Percentiles rank a stretch among this genome's conserved stretches.
Evolutionary conservation across 2,113 vertebrate species (phyloP).

Genomic region (Morone chrysops): DNA sequence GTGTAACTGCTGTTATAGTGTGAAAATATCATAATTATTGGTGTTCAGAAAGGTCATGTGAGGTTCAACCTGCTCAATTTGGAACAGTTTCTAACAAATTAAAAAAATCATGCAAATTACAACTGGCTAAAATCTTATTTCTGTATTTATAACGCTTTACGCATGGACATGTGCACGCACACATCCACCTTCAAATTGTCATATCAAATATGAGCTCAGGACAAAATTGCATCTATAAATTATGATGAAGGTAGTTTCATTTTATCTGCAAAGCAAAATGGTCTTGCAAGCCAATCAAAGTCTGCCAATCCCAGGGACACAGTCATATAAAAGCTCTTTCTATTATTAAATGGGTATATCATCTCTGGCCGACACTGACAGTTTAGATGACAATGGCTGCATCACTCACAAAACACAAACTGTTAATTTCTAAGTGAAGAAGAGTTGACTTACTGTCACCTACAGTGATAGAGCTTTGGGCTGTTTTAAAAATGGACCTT

Average conservation of each 20-base stretch:
- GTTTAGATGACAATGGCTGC: slow-evolving; percentile 65
- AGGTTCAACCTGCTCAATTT: slow-evolving; percentile 19
- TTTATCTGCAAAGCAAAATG: slow-evolving; percentile 78
- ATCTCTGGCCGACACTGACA: slow-evolving; percentile 72
- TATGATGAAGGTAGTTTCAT: slow-evolving; percentile 77
- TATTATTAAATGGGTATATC: slow-evolving; percentile 82
- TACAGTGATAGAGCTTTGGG: background rate
- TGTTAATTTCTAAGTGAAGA: slow-evolving; percentile 52
- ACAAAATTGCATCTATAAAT: slow-evolving; percentile 83
- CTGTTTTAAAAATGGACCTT: background rate
- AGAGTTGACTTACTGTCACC: slow-evolving; percentile 34
- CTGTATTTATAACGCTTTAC: slow-evolving; percentile 51
- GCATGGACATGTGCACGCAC: slow-evolving; percentile 19
- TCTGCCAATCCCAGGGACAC: slow-evolving; percentile 67
- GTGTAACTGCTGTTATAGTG: background rate
- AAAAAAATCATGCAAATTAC: slow-evolving; percentile 16
- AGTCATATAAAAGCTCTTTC: slow-evolving; percentile 79
- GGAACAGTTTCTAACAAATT: slow-evolving; percentile 8
- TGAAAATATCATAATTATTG: slow-evolving; percentile 14
- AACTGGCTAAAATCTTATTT: slow-evolving; percentile 29
- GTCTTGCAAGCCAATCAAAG: slow-evolving; percentile 76
- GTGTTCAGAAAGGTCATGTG: slow-evolving; percentile 1
- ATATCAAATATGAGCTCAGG: slow-evolving; percentile 70
- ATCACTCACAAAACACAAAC: slow-evolving; percentile 63
- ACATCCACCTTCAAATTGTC: slow-evolving; percentile 40